phyloP scores from a whole-genome alignment of 2,888 invertebrate species.

The Oxyscelio sp. region DNA sequence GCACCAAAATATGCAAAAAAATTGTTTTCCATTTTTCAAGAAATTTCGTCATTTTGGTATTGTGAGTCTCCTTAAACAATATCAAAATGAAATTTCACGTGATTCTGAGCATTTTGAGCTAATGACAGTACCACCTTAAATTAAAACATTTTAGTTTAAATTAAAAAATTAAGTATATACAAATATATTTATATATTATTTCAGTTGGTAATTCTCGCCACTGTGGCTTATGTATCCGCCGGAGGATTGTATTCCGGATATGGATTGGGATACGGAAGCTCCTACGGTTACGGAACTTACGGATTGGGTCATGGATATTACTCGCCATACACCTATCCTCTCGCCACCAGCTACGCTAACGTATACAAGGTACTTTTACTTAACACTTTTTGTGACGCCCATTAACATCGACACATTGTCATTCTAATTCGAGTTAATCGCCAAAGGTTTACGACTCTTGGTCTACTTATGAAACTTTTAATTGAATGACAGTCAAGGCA shows the following conservation, averaged over 20 bases:
- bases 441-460: conserved; percentile 28
- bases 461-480: conserved; percentile 28
- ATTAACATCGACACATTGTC: conserved; percentile 40
- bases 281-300: conserved; percentile 79
- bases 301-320: conserved; percentile 77
- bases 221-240: conserved; percentile 83
- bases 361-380: conserved; percentile 83
- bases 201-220: conserved; percentile 89
- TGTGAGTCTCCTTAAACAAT: too few species aligned
- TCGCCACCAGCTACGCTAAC: conserved; percentile 84
- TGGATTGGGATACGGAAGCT: conserved; percentile 76
- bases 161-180: too few species aligned
- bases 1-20: too few species aligned
- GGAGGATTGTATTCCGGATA: conserved; percentile 81
- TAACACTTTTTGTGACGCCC: conserved; percentile 11
- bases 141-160: too few species aligned
- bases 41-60: too few species aligned
- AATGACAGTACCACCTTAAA: too few species aligned
- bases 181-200: too few species aligned
- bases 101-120: too few species aligned
- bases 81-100: too few species aligned
- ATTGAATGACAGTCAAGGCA: conserved; percentile 21
- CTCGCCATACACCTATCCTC: conserved; percentile 78
- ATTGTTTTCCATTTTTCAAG: too few species aligned
- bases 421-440: conserved; percentile 32